A percentile compares a stretch with the other conserved stretches of the same genome.
Evolutionary conservation across 30 jellyfish, hydroid and myxozoan genomes (phyloP).

Genomic region (Cassiopea andromeda): DNA sequence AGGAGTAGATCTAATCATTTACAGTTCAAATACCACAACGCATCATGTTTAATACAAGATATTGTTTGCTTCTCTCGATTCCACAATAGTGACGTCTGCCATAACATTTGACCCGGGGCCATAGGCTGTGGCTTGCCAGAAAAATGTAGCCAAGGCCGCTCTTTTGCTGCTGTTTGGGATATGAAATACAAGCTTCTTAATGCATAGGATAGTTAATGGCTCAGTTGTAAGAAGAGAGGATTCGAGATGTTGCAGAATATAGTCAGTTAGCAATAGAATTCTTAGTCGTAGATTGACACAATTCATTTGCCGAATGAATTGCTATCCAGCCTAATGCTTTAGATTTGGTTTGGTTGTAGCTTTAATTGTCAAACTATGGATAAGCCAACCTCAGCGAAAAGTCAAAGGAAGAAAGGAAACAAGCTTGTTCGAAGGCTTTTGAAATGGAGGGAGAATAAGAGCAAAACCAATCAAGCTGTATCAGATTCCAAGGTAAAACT

Average conservation of each 20-base stretch:
- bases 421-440: slow-evolving; percentile 31
- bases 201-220: slow-evolving; percentile 31
- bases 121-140: neutral
- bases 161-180: neutral
- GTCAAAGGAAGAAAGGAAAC: slow-evolving; percentile 17
- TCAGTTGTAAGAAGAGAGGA: neutral
- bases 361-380: slow-evolving; percentile 29
- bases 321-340: neutral
- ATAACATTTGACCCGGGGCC: neutral
- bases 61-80: neutral
- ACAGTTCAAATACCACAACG: too few relatives aligned
- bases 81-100: neutral
- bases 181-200: slow-evolving; percentile 5
- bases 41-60: too few relatives aligned
- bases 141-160: slow-evolving; percentile 5
- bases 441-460: slow-evolving; percentile 14
- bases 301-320: slow-evolving; percentile 16
- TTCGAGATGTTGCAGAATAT: neutral
- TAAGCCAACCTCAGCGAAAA: slow-evolving; percentile 23
- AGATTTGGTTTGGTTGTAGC: slow-evolving; percentile 38
- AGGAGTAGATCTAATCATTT: too few relatives aligned
- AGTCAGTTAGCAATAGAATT: slow-evolving; percentile 1
- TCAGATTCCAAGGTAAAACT: neutral
- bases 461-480: neutral
- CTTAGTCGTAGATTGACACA: slow-evolving; percentile 32